Evolutionary conservation across 2,113 vertebrate genomes (phyloP), one percentile per base, ranked within the genome.

Genomic region (Myocastor coypus): DNA sequence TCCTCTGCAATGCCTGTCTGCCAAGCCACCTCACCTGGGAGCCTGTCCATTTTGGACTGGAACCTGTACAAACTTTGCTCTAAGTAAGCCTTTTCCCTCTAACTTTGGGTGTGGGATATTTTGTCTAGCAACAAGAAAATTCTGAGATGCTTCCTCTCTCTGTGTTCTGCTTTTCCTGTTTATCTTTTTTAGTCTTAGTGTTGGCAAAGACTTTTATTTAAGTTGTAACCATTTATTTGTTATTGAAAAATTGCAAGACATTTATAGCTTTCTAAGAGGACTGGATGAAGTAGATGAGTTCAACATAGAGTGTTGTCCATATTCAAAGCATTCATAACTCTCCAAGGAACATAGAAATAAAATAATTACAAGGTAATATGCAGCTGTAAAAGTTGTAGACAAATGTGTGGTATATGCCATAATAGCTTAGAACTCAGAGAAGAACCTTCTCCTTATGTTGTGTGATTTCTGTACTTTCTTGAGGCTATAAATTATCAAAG

Each of bases 331-430:
- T 42, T 77, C 46, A 13, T 46, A 77, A 30, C 22, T 68, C 17
- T 22, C 50, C 32, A 66, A 30, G 46, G 68, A 22, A 92, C 64
- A 77, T 5, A 22, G 30, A 61, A 87, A 59, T n/a, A 64, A 84
- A 83, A 90, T 94, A 89, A 83, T 81, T 73, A 42, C 4, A 83
- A 34, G 81, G n/a, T 89, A 93, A 40, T 61, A 92, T 26, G 4
- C 17, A 55, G 7, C 42, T 86, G 46, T 66, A 90, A 68, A 83
- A 82, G 34, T 7, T 46, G 9, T 50, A 50, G 78, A 50, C 34
- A 82, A 81, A 59, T 30, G 50, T 80, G 13, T 91, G 42, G 5
- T 37, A n/a, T 37, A 64, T 75, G n/a, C 7, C 61, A 3, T 24
- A 64, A 50, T 42, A 30, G 32, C 32, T 85, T 57, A 91, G 71